These are phyloP conservation scores for Scleropages formosus DNA, from an alignment of 2,797 vertebrate species.

Conservation along the genomic window DNA sequence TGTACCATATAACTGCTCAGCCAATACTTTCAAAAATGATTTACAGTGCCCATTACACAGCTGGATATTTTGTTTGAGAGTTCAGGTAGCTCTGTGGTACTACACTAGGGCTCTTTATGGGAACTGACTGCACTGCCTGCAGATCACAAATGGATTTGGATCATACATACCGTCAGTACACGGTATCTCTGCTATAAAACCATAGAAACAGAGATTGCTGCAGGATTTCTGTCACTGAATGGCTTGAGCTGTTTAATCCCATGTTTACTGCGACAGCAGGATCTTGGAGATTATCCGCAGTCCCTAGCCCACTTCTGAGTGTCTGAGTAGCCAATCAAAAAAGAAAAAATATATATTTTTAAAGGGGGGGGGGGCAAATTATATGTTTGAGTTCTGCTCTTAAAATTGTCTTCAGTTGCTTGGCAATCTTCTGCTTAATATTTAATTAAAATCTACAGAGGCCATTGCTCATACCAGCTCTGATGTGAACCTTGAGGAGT, in stretches of 20 bases:
- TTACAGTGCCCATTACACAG: too few relatives aligned
- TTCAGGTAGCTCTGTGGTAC: too few relatives aligned
- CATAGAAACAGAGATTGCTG: background rate
- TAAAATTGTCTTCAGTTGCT: background rate
- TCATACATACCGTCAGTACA: too few relatives aligned
- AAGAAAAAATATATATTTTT: too few relatives aligned
- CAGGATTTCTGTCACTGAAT: background rate
- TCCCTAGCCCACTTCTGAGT: constrained; percentile 34
- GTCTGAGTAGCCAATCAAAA: background rate
- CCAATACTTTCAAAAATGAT: too few relatives aligned
- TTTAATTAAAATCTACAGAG: background rate
- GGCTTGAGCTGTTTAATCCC: constrained; percentile 15
- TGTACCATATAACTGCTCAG: too few relatives aligned
- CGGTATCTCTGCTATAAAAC: background rate
- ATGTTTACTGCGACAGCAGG: constrained; percentile 25
- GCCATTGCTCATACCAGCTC: background rate
- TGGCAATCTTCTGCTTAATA: background rate
- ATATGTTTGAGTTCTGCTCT: too few relatives aligned
- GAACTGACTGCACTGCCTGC: too few relatives aligned
- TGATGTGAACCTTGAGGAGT: background rate
- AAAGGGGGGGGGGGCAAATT: too few relatives aligned
- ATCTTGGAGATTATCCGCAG: constrained; percentile 36
- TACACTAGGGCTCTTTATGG: too few relatives aligned
- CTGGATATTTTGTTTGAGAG: too few relatives aligned
- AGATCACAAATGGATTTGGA: too few relatives aligned